These are phyloP conservation scores for Drosophila bifasciata DNA, from an alignment of 1,140 invertebrate genomes.

Conservation along the genomic window DNA sequence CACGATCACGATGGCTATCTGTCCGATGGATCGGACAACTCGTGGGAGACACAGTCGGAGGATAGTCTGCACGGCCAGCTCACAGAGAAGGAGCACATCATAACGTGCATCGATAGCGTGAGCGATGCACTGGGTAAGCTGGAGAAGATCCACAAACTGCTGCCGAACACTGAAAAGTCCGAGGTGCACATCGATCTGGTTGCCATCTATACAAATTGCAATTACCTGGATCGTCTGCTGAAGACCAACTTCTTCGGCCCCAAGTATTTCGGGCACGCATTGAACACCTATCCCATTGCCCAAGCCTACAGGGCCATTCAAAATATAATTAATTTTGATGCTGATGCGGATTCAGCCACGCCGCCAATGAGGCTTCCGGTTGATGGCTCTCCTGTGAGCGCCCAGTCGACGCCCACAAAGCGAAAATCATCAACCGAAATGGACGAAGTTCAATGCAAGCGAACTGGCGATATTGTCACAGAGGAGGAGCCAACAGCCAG, in stretches of 20 bases:
- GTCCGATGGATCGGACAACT: constrained; percentile 86
- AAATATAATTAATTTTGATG: too few species aligned
- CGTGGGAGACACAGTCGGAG: constrained; percentile 93
- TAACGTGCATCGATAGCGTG: constrained; percentile 90
- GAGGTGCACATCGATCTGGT: constrained; percentile 85
- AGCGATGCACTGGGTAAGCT: constrained; percentile 89
- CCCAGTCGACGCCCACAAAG: constrained; percentile 55
- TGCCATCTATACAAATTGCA: constrained; percentile 93
- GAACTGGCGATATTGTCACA: constrained; percentile 35
- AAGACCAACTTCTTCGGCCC: constrained; percentile 94
- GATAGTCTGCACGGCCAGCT: constrained; percentile 83
- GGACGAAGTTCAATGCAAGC: constrained; percentile 65
- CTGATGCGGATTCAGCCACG: too few species aligned
- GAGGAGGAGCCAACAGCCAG: constrained; percentile 10
- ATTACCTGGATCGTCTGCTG: constrained; percentile 92
- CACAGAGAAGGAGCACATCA: constrained; percentile 85
- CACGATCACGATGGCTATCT: constrained; percentile 88
- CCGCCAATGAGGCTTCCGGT: too few species aligned
- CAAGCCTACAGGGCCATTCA: background rate
- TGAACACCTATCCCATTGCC: background rate
- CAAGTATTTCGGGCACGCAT: constrained; percentile 76
- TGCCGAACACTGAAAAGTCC: constrained; percentile 87
- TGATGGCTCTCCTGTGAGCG: too few species aligned
- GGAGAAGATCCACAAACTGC: constrained; percentile 91
- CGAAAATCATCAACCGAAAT: constrained; percentile 64